A percentile compares a stretch with the other conserved stretches of the same genome.
Conservation (phyloP, 2,113 vertebrate species). For the Zapus hudsonius region DNA sequence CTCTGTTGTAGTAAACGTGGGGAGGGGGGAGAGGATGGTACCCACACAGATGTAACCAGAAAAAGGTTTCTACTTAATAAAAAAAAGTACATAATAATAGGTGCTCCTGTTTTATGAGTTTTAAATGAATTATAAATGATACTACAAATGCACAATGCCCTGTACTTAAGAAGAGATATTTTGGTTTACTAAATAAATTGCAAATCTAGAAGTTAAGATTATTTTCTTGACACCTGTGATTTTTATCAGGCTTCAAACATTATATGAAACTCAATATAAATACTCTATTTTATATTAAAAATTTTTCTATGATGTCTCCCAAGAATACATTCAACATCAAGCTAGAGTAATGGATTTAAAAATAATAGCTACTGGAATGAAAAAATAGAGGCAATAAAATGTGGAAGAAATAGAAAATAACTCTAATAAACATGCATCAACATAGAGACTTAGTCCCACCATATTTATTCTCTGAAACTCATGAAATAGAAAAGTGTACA, state of each 20-base stretch:
- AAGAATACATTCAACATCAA: background rate
- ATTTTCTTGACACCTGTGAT: background rate
- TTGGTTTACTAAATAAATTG: background rate
- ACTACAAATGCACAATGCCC: background rate
- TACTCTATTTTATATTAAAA: background rate
- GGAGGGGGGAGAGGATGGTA: too few species aligned
- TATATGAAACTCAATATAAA: background rate
- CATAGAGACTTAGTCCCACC: conserved; percentile 23
- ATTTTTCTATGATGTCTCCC: background rate
- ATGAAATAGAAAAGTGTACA: conserved; percentile 76
- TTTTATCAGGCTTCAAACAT: background rate
- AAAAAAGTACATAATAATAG: background rate
- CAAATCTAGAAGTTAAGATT: background rate
- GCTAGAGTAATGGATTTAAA: background rate
- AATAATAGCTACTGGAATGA: background rate
- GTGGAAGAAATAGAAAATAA: conserved; percentile 34
- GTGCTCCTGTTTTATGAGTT: background rate
- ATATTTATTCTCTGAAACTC: conserved; percentile 71
- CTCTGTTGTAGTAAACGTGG: too few species aligned
- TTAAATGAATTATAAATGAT: background rate
- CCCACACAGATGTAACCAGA: background rate
- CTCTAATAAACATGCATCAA: background rate
- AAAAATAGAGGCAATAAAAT: conserved; percentile 5
- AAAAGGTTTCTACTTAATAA: background rate
- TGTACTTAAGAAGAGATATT: background rate